Evolutionary conservation across 53 echinoderm and acorn worm genomes (phyloP).

Genomic region (Holothuria scabra): DNA sequence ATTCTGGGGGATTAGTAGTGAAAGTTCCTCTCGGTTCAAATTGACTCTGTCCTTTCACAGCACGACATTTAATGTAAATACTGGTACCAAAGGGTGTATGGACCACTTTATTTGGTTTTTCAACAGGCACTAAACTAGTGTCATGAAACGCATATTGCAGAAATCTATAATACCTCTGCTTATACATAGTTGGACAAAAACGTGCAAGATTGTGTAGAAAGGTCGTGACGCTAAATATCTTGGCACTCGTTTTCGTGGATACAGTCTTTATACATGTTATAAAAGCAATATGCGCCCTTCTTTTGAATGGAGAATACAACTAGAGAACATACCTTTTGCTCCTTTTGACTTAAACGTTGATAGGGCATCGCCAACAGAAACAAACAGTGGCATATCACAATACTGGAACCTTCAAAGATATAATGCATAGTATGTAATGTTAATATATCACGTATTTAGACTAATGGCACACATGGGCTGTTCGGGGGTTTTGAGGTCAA

Average conservation of each 20-base stretch:
- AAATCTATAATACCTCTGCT: background rate
- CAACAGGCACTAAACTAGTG: background rate
- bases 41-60: background rate
- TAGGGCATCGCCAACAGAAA: slow-evolving; percentile 30
- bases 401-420: slow-evolving; percentile 31
- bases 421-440: slow-evolving; percentile 32
- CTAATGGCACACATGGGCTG: background rate
- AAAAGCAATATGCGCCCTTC: slow-evolving; percentile 13
- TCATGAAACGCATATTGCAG: background rate
- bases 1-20: background rate
- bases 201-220: slow-evolving; percentile 7
- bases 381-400: slow-evolving; percentile 22
- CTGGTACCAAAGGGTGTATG: background rate
- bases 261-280: background rate
- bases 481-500: background rate
- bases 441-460: slow-evolving; percentile 9
- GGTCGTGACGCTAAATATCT: slow-evolving; percentile 6
- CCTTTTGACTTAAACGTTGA: slow-evolving; percentile 34
- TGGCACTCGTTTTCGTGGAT: slow-evolving; percentile 2
- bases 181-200: background rate
- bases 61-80: background rate
- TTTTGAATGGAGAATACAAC: slow-evolving; percentile 7
- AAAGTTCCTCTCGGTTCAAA: background rate
- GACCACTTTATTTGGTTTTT: background rate
- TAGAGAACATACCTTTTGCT: slow-evolving; percentile 29